These are phyloP conservation scores for Cheilosia urbana DNA, from an alignment of 2,888 invertebrate genomes.

Conservation along the genomic window DNA sequence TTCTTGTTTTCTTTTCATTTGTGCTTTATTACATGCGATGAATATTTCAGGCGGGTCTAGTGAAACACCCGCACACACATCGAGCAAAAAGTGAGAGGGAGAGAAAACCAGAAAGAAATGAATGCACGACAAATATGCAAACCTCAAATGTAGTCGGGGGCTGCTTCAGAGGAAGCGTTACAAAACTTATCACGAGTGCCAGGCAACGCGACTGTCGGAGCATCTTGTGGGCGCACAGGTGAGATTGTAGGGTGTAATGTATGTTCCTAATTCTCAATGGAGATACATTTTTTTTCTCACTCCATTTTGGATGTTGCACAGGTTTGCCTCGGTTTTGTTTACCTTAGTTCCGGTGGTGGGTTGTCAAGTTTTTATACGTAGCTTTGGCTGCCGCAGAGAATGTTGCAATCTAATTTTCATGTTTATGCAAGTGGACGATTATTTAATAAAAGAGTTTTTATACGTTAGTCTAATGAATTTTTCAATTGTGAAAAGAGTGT, in stretches of 20 bases:
- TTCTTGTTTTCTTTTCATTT: conserved; percentile 70
- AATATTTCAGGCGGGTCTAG: conserved; percentile 59
- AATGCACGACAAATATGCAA: conserved; percentile 67
- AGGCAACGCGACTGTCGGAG: conserved; percentile 33
- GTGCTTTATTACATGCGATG: conserved; percentile 67
- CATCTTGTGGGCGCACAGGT: conserved; percentile 62
- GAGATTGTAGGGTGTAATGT: conserved; percentile 42
- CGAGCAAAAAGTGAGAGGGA: neutral
- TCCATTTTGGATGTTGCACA: conserved; percentile 1
- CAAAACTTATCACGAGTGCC: conserved; percentile 61
- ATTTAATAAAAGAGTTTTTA: conserved; percentile 43
- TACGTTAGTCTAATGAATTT: conserved; percentile 13
- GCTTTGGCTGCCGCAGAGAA: neutral
- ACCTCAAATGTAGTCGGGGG: conserved; percentile 54
- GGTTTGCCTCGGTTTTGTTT: conserved; percentile 22
- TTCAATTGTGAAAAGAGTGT: neutral
- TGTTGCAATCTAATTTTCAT: conserved; percentile 27
- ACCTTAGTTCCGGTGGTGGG: conserved; percentile 14
- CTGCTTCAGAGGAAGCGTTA: conserved; percentile 28
- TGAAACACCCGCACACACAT: conserved; percentile 47
- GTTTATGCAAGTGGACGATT: conserved; percentile 43
- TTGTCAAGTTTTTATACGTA: conserved; percentile 17
- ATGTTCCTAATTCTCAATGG: conserved; percentile 42
- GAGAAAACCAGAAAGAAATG: conserved; percentile 30
- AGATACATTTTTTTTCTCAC: conserved; percentile 24